A percentile compares a stretch with the other conserved stretches of the same genome.
Conservation (phyloP, 2,888 invertebrate genomes). For the Sminthurides aquaticus region DNA sequence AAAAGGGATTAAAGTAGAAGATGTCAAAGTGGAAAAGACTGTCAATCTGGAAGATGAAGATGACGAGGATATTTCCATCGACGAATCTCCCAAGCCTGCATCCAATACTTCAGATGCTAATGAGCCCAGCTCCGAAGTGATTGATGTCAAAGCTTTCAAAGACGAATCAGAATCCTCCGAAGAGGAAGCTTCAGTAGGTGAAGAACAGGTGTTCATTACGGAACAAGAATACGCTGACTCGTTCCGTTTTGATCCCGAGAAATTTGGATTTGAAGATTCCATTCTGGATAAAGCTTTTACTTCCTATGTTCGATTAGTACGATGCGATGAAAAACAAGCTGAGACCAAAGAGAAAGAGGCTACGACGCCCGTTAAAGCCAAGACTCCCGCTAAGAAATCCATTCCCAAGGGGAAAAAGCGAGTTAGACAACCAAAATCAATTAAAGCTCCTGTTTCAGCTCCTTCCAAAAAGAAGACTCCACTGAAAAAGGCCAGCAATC, state of each 20-base stretch:
- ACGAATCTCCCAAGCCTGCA: not conserved
- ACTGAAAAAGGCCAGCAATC: no score
- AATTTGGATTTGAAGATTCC: not conserved
- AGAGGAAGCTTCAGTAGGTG: not conserved
- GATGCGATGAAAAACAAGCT: not conserved
- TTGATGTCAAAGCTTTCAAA: not conserved
- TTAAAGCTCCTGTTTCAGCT: no score
- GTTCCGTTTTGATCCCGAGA: not conserved
- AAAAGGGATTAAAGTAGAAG: not conserved
- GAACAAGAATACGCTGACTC: not conserved
- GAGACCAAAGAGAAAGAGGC: no score
- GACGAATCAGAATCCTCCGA: not conserved
- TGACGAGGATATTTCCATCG: not conserved
- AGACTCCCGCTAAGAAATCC: no score
- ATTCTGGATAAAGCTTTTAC: not conserved
- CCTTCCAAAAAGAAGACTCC: no score
- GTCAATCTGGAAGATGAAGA: not conserved
- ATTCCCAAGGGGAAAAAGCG: no score
- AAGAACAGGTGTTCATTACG: not conserved
- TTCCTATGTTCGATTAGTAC: not conserved
- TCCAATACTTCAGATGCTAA: not conserved
- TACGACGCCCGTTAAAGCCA: no score
- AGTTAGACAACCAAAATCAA: no score
- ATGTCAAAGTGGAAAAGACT: not conserved
- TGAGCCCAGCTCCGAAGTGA: not conserved